Base-by-base conservation (phyloP, 1,140 invertebrate genomes). In the Plodia interpunctella region DNA sequence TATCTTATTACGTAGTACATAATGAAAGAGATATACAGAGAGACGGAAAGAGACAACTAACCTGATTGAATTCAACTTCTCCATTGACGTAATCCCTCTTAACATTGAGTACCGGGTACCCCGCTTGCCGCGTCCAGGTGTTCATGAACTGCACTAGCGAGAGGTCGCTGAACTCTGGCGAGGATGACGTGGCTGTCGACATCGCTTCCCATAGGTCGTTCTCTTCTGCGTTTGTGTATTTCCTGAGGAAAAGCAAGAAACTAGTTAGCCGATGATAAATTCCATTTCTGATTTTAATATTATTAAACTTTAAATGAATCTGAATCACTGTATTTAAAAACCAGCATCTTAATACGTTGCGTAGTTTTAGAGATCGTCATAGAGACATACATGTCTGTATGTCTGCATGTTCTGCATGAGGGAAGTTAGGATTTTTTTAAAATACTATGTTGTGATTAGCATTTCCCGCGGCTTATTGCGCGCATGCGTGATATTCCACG, bases 61-160 rank as follows among this genome's bases (percentile, higher is more conserved):
- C 89, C 87, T 94, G 93, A 30, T 83, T 83, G 0, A 93, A 83
- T 1, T 75, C 90, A 3, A 92, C 76, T 0, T 52, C 66, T 2
- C 88, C 81, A 5, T 75, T 80, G 18, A 83, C 74, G 59, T 91
- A 91, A 77, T 92, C 76, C 50, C 90, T 80, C 0, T 68, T 83
- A 0, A 95, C 92, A 4, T 90, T 92, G 0, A 97, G 89, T 0
- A 97, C 93, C 0, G 96, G 96, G 84, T 94, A 97, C 2, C 96
- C 96, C n/a, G 94, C 88, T 75, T 97, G 94, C 0, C 91, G 83
- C 0, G 94, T 95, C 96, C 96, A 98, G 0, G 94, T 93, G 69
- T 96, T 93, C 95, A 97, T 95, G 30, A 97, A 93, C 2, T 89
- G 75, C 56, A 92, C 92, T 0, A 97, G 88, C 15, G 90, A 90